A percentile compares a stretch with the other conserved stretches of the same genome.
Evolutionary conservation across 2,888 invertebrate genomes (phyloP).

Genomic region (Liposcelis brunnea): DNA sequence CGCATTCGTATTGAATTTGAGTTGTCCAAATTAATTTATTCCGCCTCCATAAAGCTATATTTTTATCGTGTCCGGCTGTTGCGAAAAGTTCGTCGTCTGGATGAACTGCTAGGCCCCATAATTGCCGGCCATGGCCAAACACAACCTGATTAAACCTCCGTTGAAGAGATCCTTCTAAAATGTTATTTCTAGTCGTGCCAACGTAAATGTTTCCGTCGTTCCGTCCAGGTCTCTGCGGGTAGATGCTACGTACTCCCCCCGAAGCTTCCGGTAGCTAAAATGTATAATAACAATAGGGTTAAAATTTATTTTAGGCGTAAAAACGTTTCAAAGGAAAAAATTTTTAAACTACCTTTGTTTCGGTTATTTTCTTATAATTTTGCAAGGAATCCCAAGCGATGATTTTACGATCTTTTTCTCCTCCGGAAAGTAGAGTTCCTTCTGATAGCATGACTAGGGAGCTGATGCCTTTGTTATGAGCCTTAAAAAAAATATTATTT

Average conservation of each 20-base stretch:
- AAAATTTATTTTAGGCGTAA: not conserved
- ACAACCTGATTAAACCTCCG: conserved; percentile 72
- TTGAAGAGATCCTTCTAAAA: conserved; percentile 78
- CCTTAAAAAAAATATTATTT: conserved; percentile 27
- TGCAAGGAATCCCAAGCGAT: conserved; percentile 85
- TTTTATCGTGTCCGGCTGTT: conserved; percentile 81
- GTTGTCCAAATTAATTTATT: conserved; percentile 76
- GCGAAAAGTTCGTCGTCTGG: conserved; percentile 83
- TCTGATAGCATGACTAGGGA: conserved; percentile 77
- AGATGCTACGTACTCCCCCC: conserved; percentile 78
- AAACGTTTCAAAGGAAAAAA: too few species aligned
- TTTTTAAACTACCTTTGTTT: conserved; percentile 53
- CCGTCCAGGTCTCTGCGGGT: conserved; percentile 70
- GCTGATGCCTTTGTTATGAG: conserved; percentile 74
- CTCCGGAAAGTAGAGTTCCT: conserved; percentile 77
- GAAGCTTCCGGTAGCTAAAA: conserved; percentile 63
- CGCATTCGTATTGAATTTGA: conserved; percentile 75
- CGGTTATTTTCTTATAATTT: conserved; percentile 77
- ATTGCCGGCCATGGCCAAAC: conserved; percentile 74
- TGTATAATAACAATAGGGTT: conserved; percentile 1
- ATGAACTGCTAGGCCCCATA: conserved; percentile 77
- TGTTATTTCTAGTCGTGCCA: conserved; percentile 75
- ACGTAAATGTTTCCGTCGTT: conserved; percentile 84
- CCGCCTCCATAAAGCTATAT: conserved; percentile 77
- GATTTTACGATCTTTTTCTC: conserved; percentile 76